phyloP scores from a whole-genome alignment of 2,113 vertebrate genomes.

The Pangasianodon hypophthalmus region DNA sequence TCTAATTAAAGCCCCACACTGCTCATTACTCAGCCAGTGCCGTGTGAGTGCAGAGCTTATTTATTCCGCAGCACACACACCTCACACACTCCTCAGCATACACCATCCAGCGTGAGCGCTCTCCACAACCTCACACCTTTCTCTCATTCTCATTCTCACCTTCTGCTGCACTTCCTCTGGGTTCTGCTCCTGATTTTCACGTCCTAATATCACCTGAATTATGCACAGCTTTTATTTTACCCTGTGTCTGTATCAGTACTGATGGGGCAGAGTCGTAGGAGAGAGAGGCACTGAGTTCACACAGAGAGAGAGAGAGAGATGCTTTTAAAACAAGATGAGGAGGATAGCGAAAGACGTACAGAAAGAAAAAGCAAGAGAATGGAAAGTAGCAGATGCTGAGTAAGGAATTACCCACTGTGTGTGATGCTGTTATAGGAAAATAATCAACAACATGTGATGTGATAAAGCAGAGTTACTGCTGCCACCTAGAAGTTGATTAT shows the following conservation, averaged over 20 bases:
- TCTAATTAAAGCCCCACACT: slow-evolving; percentile 52
- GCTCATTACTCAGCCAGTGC: slow-evolving; percentile 37
- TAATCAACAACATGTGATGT: neutral
- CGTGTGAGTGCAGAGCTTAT: neutral
- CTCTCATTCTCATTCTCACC: slow-evolving; percentile 42
- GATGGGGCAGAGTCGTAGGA: neutral
- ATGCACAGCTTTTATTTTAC: neutral
- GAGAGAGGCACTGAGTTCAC: neutral
- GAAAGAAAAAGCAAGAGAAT: neutral
- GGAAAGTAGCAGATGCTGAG: neutral
- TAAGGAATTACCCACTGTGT: neutral
- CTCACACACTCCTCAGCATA: neutral
- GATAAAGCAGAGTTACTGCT: neutral
- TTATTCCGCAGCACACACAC: neutral
- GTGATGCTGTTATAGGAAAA: neutral
- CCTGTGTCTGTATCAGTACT: neutral
- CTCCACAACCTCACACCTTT: slow-evolving; percentile 22
- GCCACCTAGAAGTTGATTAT: neutral
- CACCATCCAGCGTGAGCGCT: neutral
- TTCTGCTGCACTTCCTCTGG: slow-evolving; percentile 20
- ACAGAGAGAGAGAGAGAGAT: neutral
- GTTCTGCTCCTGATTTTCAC: slow-evolving; percentile 2
- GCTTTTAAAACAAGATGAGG: neutral
- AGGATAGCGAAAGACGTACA: neutral
- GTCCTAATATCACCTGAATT: neutral